These are phyloP conservation scores for Agelastica alni DNA, from an alignment of 2,888 invertebrate species.

Conservation along the genomic window DNA sequence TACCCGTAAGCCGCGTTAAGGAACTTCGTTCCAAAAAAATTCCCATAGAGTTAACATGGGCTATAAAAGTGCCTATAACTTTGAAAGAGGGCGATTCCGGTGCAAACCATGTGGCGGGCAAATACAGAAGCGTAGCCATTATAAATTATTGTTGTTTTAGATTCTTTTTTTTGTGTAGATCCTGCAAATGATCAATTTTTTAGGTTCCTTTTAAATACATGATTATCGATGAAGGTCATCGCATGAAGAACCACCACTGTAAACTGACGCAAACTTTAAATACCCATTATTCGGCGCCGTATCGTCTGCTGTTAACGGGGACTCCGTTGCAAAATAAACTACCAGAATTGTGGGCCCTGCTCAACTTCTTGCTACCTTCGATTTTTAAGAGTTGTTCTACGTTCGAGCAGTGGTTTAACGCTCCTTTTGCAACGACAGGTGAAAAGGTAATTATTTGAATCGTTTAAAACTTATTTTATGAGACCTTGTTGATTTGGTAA, in stretches of 20 bases:
- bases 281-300: constrained; percentile 96
- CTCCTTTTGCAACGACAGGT: constrained; percentile 98
- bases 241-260: constrained; percentile 99
- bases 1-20: too few relatives aligned
- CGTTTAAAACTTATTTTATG: too few relatives aligned
- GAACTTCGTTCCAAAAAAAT: too few relatives aligned
- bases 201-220: constrained; percentile 97
- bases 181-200: too few relatives aligned
- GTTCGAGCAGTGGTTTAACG: constrained; percentile 99
- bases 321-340: constrained; percentile 97
- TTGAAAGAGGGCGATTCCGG: too few relatives aligned
- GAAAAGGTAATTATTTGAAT: constrained; percentile 75
- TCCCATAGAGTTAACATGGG: too few relatives aligned
- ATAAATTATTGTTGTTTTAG: too few relatives aligned
- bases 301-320: constrained; percentile 92
- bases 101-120: too few relatives aligned
- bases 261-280: constrained; percentile 97
- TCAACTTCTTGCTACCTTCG: constrained; percentile 96
- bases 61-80: too few relatives aligned
- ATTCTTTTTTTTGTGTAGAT: too few relatives aligned
- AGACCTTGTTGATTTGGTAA: too few relatives aligned
- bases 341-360: constrained; percentile 96
- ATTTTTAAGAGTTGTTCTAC: constrained; percentile 99
- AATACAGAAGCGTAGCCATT: too few relatives aligned
- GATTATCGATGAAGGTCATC: constrained; percentile 99